phyloP scores from a whole-genome alignment of 2,888 invertebrate species.

The Creontiades dilutus region DNA sequence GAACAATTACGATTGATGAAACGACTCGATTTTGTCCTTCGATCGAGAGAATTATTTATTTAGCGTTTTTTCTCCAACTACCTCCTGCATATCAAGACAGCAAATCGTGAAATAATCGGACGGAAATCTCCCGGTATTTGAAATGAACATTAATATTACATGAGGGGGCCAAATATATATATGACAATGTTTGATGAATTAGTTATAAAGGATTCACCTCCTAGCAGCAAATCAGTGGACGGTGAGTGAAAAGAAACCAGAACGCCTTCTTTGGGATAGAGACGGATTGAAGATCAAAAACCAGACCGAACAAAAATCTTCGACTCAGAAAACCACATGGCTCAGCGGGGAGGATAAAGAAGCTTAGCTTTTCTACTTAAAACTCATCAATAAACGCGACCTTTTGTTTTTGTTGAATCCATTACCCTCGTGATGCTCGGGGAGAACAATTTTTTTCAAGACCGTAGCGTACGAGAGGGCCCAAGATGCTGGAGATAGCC shows the following conservation, averaged over 20 bases:
- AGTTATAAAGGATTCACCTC: slow-evolving; percentile 53
- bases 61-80: too few relatives aligned
- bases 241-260: not conserved
- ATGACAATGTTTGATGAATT: slow-evolving; percentile 60
- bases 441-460: slow-evolving; percentile 29
- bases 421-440: not conserved
- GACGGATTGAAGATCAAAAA: slow-evolving; percentile 39
- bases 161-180: slow-evolving; percentile 44
- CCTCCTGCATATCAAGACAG: too few relatives aligned
- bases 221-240: slow-evolving; percentile 15
- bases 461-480: slow-evolving; percentile 21
- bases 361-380: slow-evolving; percentile 56
- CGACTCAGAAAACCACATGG: not conserved
- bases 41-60: too few relatives aligned
- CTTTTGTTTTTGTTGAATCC: slow-evolving; percentile 56
- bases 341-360: slow-evolving; percentile 44
- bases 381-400: slow-evolving; percentile 59
- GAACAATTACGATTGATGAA: too few relatives aligned
- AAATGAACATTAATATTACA: slow-evolving; percentile 49
- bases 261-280: slow-evolving; percentile 38
- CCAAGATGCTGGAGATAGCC: slow-evolving; percentile 33
- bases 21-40: too few relatives aligned
- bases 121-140: not conserved
- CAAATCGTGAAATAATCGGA: too few relatives aligned
- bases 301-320: slow-evolving; percentile 44